Base-by-base conservation (phyloP, 1,140 invertebrate genomes). In the Drosophila kurseongensis region DNA sequence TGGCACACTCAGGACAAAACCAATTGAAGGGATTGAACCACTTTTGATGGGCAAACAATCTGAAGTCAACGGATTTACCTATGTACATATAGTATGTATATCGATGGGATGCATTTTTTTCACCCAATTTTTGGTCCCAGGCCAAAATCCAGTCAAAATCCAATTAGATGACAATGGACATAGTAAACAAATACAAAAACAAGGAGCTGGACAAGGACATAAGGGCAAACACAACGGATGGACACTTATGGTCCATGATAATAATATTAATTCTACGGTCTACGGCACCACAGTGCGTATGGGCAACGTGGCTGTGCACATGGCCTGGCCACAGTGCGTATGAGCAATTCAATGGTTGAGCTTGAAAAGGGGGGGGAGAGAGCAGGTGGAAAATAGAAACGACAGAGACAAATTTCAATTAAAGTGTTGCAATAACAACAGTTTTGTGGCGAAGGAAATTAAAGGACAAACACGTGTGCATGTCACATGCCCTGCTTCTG, bases 401-500 rank as follows among this genome's bases (percentile, higher is more conserved):
- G 47, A 44, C 40, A 10, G 69, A 59, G 40, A 61, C 56, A 52
- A 73, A 74, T 80, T 80, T 80, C 72, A 80, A 80, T 80, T 80
- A 80, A 80, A 75, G 60, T 78, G 67, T 73, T 63, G 65, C 74
- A 69, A 77, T 52, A 77, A 77, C 54, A 79, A 71, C 68, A 72
- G 68, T 71, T 50, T 58, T 72, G 54, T 50, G 68, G 68, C 68
- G 36, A 50, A 71, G 66, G 42, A 71, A 71, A 71, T 71, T 71
- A 71, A 71, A 71, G 68, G 68, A 72, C 67, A 73, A 60, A 42
- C 75, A 79, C 42, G 59, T 78, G 58, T 51, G 55, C 40, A 9
- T 35, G 42, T 50, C 23, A 41, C 50, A 61, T n/a, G 10, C 32
- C 14, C 12, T 10, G 7, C 32, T 18, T 6, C 40, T 6, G 14